Evolutionary conservation across 2,113 vertebrate genomes (phyloP), one percentile per base, ranked within the genome.

Genomic region (Cephalopholis sonnerati): DNA sequence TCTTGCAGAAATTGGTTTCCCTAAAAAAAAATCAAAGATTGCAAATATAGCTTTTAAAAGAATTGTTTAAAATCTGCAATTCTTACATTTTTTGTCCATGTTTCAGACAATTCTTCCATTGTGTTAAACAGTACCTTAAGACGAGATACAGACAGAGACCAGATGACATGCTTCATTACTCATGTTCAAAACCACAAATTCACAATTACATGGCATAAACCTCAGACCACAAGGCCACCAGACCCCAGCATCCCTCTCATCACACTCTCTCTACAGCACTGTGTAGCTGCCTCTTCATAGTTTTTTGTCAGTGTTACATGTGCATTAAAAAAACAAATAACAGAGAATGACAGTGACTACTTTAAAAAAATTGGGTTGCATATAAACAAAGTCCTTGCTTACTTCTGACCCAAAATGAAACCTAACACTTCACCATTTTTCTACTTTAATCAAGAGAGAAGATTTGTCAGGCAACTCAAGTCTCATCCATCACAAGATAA

Each of bases 121-220:
- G 24, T 20, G 7, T 50, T 66, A 15, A 66, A 51, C 20, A 17
- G 4, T 46, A 48, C 5, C 25, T 15, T 29, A 2, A 62, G n/a
- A 68, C 4, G 44, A 51, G 46, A 81, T 9, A 32, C 24, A 29
- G 58, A 61, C 22, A 50, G 63, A 65, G 58, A 66, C 48, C 13
- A 41, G 55, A 77, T 9, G 76, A 25, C 69, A 46, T 25, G 48
- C 69, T 32, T 46, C 54, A 20, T 39, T 24, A 59, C 32, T 27
- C 65, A 20, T 66, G n/a, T 27, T 62, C 16, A 73, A 72, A 76
- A 68, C 71, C 76, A 79, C 76, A 83, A 85, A 66, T 80, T 65
- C 17, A 67, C 46, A 83, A 76, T 72, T 65, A 53, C 57, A 83
- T 12, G 65, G 58, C 41, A 55, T 53, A 55, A 77, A 57, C 62